Base-by-base conservation (phyloP, 2,888 invertebrate genomes). In the Chloromyia formosa region DNA sequence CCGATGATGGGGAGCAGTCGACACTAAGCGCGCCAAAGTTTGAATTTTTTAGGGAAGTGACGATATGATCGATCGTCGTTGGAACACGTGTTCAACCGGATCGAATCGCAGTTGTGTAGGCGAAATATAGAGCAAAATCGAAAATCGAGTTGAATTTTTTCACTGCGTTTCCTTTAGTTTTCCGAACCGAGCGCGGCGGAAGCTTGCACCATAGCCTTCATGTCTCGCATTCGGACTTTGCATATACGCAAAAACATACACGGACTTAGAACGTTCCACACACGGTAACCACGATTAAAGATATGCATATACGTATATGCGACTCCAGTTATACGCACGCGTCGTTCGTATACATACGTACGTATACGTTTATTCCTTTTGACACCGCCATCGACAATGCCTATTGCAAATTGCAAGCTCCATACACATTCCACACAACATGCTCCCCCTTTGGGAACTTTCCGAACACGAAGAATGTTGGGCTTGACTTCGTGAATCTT, bases 171-270 rank as follows among this genome's bases (percentile, higher is more conserved):
- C 72, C 62, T 72, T 45, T 56, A 75, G 42, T 42, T 75, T 75
- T 71, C 66, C 66, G 75, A 23, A 75, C 66, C 66, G 56, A 75
- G 72, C 75, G 73, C 75, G 73, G 66, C 73, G 75, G 73, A 78
- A 78, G 78, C 78, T 78, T 79, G 77, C 77, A 78, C 77, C 77
- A 78, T 78, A 78, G 79, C 79, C 79, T 79, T 78, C 78, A 78
- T 78, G 77, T 80, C 78, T 78, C 77, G 77, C 77, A 78, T 77
- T 69, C 23, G 58, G 76, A n/a, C 76, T 73, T 60, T 77, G 60
- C 60, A 60, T 12, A 49, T n/a, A 3, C 49, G 49, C 49, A 49
- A 49, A 49, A 49, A 49, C 49, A 49, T 1, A 7, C 2, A n/a
- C 49, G 49, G 10, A 49, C 49, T 5, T 49, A 49, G 49, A 49